Conservation (phyloP, 2,797 vertebrate genomes). For the Micromesistius poutassou region DNA sequence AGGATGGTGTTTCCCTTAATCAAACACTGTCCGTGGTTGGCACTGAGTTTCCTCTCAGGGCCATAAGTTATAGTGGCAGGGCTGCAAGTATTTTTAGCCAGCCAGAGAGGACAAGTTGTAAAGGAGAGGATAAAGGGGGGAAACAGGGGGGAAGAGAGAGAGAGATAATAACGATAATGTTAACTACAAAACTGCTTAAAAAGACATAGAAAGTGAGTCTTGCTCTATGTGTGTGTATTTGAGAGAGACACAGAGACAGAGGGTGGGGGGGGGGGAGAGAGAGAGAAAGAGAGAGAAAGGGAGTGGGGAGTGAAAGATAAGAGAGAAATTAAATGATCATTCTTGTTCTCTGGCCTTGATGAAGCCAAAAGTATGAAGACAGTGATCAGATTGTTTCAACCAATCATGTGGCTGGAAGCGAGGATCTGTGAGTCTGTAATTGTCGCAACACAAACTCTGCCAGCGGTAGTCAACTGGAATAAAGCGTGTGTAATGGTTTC, state of each 20-base stretch:
- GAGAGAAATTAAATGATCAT: constrained; percentile 12
- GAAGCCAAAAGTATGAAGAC: no score
- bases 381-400: no score
- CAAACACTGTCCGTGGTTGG: constrained; percentile 58
- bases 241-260: constrained; percentile 9
- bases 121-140: constrained; percentile 52
- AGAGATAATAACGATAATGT: not conserved
- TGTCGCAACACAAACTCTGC: no score
- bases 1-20: constrained; percentile 39
- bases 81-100: constrained; percentile 70
- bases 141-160: constrained; percentile 13
- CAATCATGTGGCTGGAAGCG: no score
- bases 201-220: no score
- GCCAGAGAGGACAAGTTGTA: constrained; percentile 66
- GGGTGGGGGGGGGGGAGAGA: not conserved
- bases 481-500: no score
- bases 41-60: constrained; percentile 57
- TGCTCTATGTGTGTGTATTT: no score
- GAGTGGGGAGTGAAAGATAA: constrained; percentile 40
- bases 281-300: constrained; percentile 5
- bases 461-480: no score
- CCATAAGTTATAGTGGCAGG: constrained; percentile 72
- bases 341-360: no score
- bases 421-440: no score
- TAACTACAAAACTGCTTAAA: no score